These are phyloP conservation scores for Zapornia atra DNA, from an alignment of 2,113 vertebrate genomes.

Conservation along the genomic window DNA sequence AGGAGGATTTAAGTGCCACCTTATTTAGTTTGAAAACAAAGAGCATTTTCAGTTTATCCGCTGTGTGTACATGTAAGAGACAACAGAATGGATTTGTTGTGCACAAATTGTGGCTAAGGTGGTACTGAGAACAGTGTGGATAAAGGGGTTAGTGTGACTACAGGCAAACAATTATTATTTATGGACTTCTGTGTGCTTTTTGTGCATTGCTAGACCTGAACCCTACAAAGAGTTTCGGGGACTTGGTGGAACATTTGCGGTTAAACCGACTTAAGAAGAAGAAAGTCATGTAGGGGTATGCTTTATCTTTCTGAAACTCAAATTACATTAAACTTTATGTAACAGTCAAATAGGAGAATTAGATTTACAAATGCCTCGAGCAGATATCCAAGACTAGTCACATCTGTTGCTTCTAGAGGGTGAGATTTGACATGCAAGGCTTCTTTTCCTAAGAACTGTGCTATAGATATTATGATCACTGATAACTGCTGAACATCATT, in stretches of 20 bases:
- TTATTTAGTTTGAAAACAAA: conserved; percentile 17
- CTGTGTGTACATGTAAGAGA: neutral
- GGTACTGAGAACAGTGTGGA: neutral
- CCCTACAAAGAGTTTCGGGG: neutral
- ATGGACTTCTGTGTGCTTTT: neutral
- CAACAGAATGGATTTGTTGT: conserved; percentile 10
- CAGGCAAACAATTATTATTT: neutral
- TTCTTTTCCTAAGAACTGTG: neutral
- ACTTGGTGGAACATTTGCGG: neutral
- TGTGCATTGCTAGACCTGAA: neutral
- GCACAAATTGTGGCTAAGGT: neutral
- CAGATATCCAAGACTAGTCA: neutral
- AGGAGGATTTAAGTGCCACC: neutral
- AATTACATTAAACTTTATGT: neutral
- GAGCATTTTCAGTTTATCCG: conserved; percentile 13
- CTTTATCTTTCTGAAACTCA: neutral
- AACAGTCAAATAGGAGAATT: neutral
- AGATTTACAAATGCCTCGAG: neutral
- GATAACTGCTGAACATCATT: neutral
- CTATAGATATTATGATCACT: neutral
- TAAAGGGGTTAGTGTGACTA: conserved; percentile 7
- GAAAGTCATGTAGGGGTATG: neutral
- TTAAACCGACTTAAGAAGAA: neutral
- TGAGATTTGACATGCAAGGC: neutral
- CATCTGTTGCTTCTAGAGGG: neutral